These are phyloP conservation scores for Diorhabda carinulata DNA, from an alignment of 1,140 invertebrate species.

Conservation along the genomic window DNA sequence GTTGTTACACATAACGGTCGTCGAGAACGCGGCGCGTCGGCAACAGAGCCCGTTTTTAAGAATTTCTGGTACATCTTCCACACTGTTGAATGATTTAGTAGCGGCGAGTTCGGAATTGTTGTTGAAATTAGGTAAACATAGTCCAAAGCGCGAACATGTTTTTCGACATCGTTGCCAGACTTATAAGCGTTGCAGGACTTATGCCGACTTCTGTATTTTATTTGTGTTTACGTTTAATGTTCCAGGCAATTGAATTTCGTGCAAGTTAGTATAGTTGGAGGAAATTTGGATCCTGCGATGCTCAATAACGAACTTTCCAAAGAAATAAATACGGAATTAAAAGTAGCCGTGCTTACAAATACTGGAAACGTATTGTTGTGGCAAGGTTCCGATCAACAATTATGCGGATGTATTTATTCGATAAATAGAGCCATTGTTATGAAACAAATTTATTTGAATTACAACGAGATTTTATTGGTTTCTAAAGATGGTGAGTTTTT, in stretches of 20 bases:
- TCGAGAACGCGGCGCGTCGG: too few species aligned
- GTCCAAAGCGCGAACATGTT: too few species aligned
- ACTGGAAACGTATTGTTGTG: conserved; percentile 63
- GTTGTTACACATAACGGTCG: too few species aligned
- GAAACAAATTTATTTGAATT: conserved; percentile 56
- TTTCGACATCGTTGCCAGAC: too few species aligned
- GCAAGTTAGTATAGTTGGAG: conserved; percentile 53
- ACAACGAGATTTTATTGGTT: conserved; percentile 56
- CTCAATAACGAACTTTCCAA: conserved; percentile 48
- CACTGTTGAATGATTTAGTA: too few species aligned
- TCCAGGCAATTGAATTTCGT: conserved; percentile 50
- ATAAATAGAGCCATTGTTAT: conserved; percentile 57
- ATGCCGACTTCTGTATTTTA: too few species aligned
- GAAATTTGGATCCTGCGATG: conserved; percentile 50
- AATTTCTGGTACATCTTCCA: too few species aligned
- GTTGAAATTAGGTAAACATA: too few species aligned
- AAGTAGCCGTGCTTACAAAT: conserved; percentile 57
- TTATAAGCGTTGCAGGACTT: too few species aligned
- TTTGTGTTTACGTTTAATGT: conserved; percentile 1
- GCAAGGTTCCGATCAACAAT: conserved; percentile 58
- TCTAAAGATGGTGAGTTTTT: conserved; percentile 46
- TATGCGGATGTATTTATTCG: conserved; percentile 60
- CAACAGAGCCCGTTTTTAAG: too few species aligned
- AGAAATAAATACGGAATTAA: conserved; percentile 48
- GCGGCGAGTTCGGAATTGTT: too few species aligned